Evolutionary conservation across 2,797 vertebrate genomes (phyloP), one percentile per base, ranked within the genome.

Genomic region (Vespertilio murinus): DNA sequence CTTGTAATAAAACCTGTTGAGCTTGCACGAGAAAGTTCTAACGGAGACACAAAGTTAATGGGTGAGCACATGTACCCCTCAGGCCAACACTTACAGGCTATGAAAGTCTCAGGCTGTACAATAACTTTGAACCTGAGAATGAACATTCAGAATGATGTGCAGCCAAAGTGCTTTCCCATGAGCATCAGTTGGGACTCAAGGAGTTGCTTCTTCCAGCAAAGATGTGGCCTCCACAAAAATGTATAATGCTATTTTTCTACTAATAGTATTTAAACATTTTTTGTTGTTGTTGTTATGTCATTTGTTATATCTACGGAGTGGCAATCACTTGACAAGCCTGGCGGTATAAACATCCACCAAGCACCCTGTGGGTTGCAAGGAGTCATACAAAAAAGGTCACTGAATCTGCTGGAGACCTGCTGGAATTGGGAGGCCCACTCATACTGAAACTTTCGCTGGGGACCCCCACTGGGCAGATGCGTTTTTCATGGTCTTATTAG

Each of bases 191-290:
- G 52, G 23, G 89, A 14, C 65, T 78, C 80, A 81, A 87, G 16
- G 13, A 94, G 77, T 47, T 74, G 64, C 33, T 65, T 92, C 83
- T 93, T 94, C 17, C 61, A 86, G 77, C 23, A 91, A 92, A 33
- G 67, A 91, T 73, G 47, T 64, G 28, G 18, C 67, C 69, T 80
- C 30, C 67, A 77, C 64, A 86, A 47, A 95, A 91, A 92, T 28
- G 4, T 52, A 74, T 30, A 47, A 23, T 40, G 33, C 13, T 49
- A 74, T 97, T 81, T 69, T 92, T 92, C 74, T 92, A 54, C 93
- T 88, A 49, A 70, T 80, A 88, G 17, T 61, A 85, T 61, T 94
- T 93, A 94, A 92, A 95, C 93, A 91, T 96, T 93, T 85, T 82
- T 89, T 94, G n/a, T n/a, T 84, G 56, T 61, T 61, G 6, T 30